Evolutionary conservation across 1,140 invertebrate species (phyloP).

Genomic region (Penaeus indicus): DNA sequence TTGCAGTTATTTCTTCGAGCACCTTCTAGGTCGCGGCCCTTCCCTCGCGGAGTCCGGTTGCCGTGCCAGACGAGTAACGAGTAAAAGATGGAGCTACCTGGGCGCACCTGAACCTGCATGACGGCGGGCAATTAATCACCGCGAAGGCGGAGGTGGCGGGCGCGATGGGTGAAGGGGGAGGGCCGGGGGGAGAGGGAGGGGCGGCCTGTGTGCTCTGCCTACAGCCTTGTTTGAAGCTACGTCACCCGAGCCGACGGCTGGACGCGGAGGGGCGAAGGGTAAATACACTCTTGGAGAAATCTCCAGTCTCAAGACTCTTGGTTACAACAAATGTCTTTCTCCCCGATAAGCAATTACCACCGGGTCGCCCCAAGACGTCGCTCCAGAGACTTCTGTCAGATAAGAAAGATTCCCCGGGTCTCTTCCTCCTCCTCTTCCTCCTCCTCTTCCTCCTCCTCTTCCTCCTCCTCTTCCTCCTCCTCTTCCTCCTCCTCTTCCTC

Average conservation of each 20-base stretch:
- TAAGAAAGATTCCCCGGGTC: too few species aligned
- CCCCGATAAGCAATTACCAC: slow-evolving; percentile 4
- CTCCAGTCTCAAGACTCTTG: slow-evolving; percentile 36
- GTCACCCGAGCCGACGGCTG: slow-evolving; percentile 41
- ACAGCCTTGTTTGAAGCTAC: slow-evolving; percentile 45
- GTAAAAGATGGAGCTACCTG: neutral
- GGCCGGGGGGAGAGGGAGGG: neutral
- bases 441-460: too few species aligned
- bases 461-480: too few species aligned
- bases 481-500: too few species aligned
- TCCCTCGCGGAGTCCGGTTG: too few species aligned
- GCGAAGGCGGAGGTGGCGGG: neutral
- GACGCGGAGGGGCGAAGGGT: slow-evolving; percentile 50
- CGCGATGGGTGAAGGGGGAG: neutral
- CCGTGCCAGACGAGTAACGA: too few species aligned
- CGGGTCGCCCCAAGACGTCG: too few species aligned
- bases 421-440: too few species aligned
- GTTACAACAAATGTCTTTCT: slow-evolving; percentile 40
- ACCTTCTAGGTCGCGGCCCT: too few species aligned
- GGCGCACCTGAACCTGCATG: slow-evolving; percentile 6
- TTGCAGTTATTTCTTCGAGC: too few species aligned
- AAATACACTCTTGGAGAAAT: slow-evolving; percentile 44
- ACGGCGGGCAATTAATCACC: slow-evolving; percentile 37
- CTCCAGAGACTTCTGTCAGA: too few species aligned
- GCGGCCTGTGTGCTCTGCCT: slow-evolving; percentile 33